Conservation (phyloP, 2,888 invertebrate species). For the Arge pagana region DNA sequence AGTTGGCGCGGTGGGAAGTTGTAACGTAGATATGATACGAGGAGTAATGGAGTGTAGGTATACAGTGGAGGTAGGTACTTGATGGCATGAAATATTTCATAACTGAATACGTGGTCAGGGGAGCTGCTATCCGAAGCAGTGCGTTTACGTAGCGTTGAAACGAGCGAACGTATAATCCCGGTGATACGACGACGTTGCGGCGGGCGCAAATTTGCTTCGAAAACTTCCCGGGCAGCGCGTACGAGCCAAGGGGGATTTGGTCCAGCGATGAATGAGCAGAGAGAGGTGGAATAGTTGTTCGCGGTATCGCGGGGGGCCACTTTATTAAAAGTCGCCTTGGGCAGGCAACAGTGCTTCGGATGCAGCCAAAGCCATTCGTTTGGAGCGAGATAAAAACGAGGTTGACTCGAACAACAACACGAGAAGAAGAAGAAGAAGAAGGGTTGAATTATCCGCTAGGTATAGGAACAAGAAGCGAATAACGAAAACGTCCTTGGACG, state of each 20-base stretch:
- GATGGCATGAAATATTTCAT: too few relatives aligned
- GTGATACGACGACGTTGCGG: too few relatives aligned
- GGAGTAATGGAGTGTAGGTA: too few relatives aligned
- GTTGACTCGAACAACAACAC: constrained; percentile 1
- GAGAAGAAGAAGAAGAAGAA: neutral
- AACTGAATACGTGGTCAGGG: too few relatives aligned
- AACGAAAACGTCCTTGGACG: neutral
- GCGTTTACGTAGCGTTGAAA: too few relatives aligned
- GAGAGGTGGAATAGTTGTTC: constrained; percentile 26
- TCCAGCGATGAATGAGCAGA: neutral
- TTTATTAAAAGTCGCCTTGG: constrained; percentile 31
- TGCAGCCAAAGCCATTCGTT: constrained; percentile 11
- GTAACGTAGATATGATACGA: too few relatives aligned
- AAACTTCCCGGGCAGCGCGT: constrained; percentile 14
- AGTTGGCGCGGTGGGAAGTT: too few relatives aligned
- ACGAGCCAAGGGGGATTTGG: too few relatives aligned
- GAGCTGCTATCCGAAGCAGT: too few relatives aligned
- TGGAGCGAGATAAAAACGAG: constrained; percentile 12
- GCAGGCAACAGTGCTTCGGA: constrained; percentile 17
- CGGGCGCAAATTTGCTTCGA: constrained; percentile 1
- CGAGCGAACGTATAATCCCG: too few relatives aligned
- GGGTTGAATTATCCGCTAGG: neutral
- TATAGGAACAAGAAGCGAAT: neutral
- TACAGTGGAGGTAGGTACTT: too few relatives aligned
- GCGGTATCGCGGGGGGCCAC: constrained; percentile 35